A percentile compares a stretch with the other conserved stretches of the same genome.
Evolutionary conservation across 2,113 vertebrate genomes (phyloP).

Genomic region (Bos indicus): DNA sequence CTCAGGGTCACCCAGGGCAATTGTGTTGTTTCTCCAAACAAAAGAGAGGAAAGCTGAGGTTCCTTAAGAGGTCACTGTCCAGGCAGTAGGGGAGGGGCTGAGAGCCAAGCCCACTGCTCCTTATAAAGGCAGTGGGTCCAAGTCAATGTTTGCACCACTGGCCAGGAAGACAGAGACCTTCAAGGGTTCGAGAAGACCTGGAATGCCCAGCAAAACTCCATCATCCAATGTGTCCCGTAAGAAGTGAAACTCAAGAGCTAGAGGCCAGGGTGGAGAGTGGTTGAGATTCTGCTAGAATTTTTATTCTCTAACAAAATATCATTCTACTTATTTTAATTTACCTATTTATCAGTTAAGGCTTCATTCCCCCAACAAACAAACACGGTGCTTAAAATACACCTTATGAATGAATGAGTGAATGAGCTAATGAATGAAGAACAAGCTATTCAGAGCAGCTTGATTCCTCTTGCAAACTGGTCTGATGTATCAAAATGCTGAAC

Average conservation of each 20-base stretch:
- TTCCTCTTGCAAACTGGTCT: not conserved
- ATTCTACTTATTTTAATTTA: not conserved
- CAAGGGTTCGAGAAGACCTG: not conserved
- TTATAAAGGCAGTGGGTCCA: not conserved
- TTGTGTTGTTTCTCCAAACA: not conserved
- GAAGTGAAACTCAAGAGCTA: not conserved
- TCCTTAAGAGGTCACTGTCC: not conserved
- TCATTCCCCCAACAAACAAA: not conserved
- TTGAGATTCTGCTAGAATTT: not conserved
- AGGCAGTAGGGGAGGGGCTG: not conserved
- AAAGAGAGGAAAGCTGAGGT: not conserved
- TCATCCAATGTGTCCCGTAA: not conserved
- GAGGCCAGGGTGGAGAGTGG: not conserved
- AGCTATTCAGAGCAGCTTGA: not conserved
- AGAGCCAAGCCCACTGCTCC: not conserved
- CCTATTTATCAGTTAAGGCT: not conserved
- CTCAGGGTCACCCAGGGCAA: accelerated
- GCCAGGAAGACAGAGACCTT: not conserved
- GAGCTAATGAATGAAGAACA: not conserved
- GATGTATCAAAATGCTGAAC: not conserved
- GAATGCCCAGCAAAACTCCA: not conserved
- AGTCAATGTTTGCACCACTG: not conserved
- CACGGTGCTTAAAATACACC: not conserved
- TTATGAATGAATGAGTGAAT: not conserved
- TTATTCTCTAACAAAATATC: not conserved